Percentiles rank a stretch among this genome's conserved stretches.
phyloP scores from a whole-genome alignment of 2,888 invertebrate genomes.

The Oligia strigilis region DNA sequence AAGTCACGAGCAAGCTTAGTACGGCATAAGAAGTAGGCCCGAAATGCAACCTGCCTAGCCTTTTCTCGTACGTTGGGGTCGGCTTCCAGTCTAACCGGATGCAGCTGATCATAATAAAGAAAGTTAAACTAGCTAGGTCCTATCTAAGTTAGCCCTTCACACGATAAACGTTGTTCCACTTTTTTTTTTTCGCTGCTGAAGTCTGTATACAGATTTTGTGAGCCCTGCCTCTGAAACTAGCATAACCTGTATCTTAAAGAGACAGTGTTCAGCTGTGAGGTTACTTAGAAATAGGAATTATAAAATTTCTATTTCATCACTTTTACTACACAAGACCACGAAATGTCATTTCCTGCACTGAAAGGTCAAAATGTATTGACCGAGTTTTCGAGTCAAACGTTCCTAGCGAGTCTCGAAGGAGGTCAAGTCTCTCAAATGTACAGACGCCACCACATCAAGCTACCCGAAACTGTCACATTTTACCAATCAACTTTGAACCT shows the following conservation, averaged over 20 bases:
- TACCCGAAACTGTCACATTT: no score
- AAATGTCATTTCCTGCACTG: constrained; percentile 42
- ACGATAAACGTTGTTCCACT: constrained; percentile 1
- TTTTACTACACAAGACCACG: constrained; percentile 33
- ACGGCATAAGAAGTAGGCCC: no score
- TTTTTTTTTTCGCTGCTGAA: no score
- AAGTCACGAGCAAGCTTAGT: no score
- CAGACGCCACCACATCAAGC: background rate
- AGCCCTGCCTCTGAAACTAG: no score
- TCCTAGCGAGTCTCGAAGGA: constrained; percentile 40
- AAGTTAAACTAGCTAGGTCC: background rate
- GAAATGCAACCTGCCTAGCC: background rate
- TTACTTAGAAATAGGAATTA: no score
- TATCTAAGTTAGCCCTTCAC: background rate
- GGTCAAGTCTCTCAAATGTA: constrained; percentile 53
- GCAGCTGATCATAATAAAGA: background rate
- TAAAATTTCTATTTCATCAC: constrained; percentile 19
- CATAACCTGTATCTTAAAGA: no score
- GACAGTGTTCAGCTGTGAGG: no score
- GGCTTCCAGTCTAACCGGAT: background rate
- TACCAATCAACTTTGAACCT: no score
- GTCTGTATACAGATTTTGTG: no score
- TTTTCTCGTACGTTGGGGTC: background rate
- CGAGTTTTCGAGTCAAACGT: constrained; percentile 35
- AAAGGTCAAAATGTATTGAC: constrained; percentile 56